Evolutionary conservation across 2,797 vertebrate species (phyloP), one percentile per base, ranked within the genome.

Genomic region (Muscicapa striata): DNA sequence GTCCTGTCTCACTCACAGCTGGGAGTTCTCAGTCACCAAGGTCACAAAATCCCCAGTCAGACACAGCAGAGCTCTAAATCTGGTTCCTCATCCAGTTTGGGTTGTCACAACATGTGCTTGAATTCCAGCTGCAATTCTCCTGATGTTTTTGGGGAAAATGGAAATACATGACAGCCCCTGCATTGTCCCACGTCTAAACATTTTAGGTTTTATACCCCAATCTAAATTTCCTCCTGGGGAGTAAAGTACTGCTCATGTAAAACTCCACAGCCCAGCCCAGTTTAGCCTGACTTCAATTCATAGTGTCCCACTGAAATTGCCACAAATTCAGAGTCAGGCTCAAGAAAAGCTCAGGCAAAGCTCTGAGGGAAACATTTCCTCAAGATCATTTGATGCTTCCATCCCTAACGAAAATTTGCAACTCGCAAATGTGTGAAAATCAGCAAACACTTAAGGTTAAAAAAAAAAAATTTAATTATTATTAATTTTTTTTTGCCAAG

Each of bases 31-130:
- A 45, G 1, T 55, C 5, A 0, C 81, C 86, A 57, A 29, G 38
- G 68, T 78, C 92, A 89, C 64, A 70, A 90, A 69, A 54, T 27
- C 86, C 62, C 73, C 82, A 91, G 76, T 3, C 87, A 84, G 90
- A 45, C 1, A 7, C 51, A 90, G 80, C 83, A 5, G 13, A 84
- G 73, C 23, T n/a, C 87, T 21, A 13, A 73, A 72, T 78, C 83
- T 41, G 55, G 36, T 8, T 84, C 20, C 5, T 52, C 73, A 22
- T 18, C 1, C 0, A 55, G 81, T 66, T 32, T 4, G 67, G 48
- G 69, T 32, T 92, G 84, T 81, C 94, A 95, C 85, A 90, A 79
- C 82, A 43, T 0, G 34, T 18, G 58, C 49, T 70, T 68, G 84
- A 85, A 68, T 49, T 88, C 18, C 36, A 78, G 79, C 16, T 70